phyloP scores from a whole-genome alignment of 2,797 vertebrate genomes.

The Coregonus suidteri region DNA sequence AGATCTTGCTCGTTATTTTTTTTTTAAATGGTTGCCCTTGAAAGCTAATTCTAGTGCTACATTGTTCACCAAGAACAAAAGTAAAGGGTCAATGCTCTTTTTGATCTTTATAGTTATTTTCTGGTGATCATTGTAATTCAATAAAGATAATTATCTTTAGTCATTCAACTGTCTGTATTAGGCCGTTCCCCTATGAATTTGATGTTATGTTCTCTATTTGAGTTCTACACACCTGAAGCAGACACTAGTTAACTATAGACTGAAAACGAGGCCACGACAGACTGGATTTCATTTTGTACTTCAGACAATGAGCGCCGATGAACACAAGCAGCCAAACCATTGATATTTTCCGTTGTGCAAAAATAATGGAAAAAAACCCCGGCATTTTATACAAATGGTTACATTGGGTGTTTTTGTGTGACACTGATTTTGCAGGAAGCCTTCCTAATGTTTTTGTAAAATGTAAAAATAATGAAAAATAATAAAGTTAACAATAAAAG shows the following conservation, averaged over 20 bases:
- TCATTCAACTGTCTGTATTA: not conserved
- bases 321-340: constrained; percentile 36
- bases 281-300: constrained; percentile 10
- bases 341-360: constrained; percentile 25
- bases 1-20: too few species aligned
- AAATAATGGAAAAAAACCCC: constrained; percentile 4
- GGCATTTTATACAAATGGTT: constrained; percentile 16
- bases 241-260: not conserved
- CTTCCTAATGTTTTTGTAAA: constrained; percentile 4
- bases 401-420: constrained; percentile 16
- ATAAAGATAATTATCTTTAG: not conserved
- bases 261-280: not conserved
- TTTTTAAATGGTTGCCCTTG: too few species aligned
- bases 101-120: not conserved
- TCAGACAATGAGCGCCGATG: constrained; percentile 8
- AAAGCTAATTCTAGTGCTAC: not conserved
- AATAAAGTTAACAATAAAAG: constrained; percentile 21
- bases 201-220: not conserved
- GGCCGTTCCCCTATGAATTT: not conserved
- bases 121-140: not conserved
- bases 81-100: not conserved
- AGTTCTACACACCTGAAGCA: not conserved
- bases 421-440: constrained; percentile 16
- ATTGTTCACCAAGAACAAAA: not conserved
- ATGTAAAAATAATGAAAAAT: not conserved